Evolutionary conservation across 2,888 invertebrate genomes (phyloP).

Genomic region (Theretra japonica): DNA sequence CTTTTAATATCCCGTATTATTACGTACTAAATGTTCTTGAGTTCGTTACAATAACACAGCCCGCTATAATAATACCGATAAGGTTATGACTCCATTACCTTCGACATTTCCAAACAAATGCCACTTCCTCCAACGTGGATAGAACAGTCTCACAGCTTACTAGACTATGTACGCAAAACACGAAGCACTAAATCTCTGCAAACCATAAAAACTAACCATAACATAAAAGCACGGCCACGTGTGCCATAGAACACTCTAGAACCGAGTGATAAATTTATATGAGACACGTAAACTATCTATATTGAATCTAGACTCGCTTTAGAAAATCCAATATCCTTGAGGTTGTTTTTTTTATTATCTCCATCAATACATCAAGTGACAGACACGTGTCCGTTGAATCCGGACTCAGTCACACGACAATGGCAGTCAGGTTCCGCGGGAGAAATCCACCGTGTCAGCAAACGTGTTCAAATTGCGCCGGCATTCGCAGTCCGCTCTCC

Average conservation of each 20-base stretch:
- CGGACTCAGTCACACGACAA: constrained; percentile 56
- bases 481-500: constrained; percentile 42
- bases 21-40: background rate
- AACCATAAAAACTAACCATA: constrained; percentile 23
- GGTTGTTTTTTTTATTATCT: constrained; percentile 40
- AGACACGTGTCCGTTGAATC: constrained; percentile 59
- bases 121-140: background rate
- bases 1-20: background rate
- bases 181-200: constrained; percentile 22
- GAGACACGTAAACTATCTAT: constrained; percentile 36
- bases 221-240: constrained; percentile 16
- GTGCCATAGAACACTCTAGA: background rate
- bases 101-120: background rate
- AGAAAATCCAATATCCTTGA: constrained; percentile 37
- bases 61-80: background rate
- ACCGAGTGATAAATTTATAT: constrained; percentile 40
- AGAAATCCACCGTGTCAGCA: constrained; percentile 63
- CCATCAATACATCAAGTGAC: constrained; percentile 67
- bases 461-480: constrained; percentile 56
- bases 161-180: background rate
- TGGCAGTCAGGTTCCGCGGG: constrained; percentile 55
- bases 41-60: background rate
- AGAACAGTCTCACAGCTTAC: background rate
- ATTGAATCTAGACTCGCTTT: constrained; percentile 38
- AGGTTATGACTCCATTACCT: background rate